phyloP scores from a whole-genome alignment of 2,113 vertebrate species.

The Coptodon bakossiorum region DNA sequence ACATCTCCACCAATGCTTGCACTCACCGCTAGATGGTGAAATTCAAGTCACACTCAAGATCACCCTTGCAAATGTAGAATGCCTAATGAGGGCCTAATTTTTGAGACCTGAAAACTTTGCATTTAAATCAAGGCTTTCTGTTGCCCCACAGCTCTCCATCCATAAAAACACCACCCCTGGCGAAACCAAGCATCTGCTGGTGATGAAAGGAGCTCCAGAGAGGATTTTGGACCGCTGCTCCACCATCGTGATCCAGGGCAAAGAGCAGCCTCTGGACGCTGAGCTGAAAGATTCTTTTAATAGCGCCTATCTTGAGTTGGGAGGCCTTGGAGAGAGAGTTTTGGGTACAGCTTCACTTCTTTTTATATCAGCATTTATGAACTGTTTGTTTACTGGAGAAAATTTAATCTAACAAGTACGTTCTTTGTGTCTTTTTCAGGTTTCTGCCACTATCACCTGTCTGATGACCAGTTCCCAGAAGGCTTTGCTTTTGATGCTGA shows the following conservation, averaged over 20 bases:
- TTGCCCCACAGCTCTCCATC: conserved; percentile 77
- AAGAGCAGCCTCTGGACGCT: conserved; percentile 79
- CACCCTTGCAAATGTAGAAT: not conserved
- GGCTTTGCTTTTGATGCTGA: not conserved
- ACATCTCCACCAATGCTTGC: not conserved
- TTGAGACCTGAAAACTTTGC: not conserved
- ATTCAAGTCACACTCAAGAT: not conserved
- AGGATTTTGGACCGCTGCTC: conserved; percentile 33
- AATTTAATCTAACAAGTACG: not conserved
- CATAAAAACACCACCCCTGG: conserved; percentile 75
- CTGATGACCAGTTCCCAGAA: not conserved
- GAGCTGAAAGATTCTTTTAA: conserved; percentile 86
- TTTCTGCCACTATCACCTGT: not conserved
- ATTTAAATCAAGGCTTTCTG: not conserved
- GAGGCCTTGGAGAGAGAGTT: not conserved
- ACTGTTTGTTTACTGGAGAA: not conserved
- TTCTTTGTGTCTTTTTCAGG: not conserved
- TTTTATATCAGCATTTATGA: not conserved
- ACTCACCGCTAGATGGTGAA: not conserved
- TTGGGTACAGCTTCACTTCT: conserved; percentile 65
- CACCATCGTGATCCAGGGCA: conserved; percentile 82
- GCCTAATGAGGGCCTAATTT: not conserved
- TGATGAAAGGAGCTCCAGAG: conserved; percentile 92
- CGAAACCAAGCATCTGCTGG: conserved; percentile 76
- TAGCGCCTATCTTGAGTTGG: conserved; percentile 85